A percentile compares a stretch with the other conserved stretches of the same genome.
Conservation (phyloP, 2,888 invertebrate species). For the Nemoura dubitans region DNA sequence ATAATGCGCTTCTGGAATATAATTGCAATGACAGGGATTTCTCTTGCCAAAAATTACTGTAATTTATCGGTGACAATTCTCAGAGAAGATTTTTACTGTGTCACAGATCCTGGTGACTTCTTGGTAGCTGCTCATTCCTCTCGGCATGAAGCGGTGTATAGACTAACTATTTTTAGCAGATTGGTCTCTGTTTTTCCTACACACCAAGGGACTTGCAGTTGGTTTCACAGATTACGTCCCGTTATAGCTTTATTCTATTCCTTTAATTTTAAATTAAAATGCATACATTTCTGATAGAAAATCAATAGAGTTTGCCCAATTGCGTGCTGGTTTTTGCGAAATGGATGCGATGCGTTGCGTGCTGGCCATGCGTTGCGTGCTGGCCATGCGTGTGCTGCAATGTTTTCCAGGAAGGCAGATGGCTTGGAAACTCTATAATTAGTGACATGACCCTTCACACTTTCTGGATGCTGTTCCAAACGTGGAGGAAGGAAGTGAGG, state of each 20-base stretch:
- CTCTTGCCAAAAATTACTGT: background rate
- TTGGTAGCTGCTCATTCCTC: background rate
- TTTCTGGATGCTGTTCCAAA: background rate
- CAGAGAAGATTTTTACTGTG: background rate
- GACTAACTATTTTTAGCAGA: background rate
- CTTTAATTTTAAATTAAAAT: background rate
- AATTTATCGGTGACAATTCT: background rate
- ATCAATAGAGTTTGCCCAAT: too few relatives aligned
- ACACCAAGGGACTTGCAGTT: background rate
- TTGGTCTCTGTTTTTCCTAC: background rate
- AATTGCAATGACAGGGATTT: background rate
- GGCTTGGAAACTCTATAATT: background rate
- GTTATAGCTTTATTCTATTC: background rate
- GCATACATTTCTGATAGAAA: too few relatives aligned
- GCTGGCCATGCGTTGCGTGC: background rate
- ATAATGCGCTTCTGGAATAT: background rate
- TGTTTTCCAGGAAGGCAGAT: conserved; percentile 5
- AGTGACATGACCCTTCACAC: background rate
- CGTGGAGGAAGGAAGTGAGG: background rate
- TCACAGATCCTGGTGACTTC: background rate
- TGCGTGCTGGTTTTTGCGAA: too few relatives aligned
- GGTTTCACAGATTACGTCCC: background rate
- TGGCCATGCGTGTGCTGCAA: too few relatives aligned
- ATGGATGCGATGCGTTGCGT: background rate
- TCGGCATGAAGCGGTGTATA: background rate